Percentiles rank a stretch among this genome's conserved stretches.
Evolutionary conservation across 2,888 invertebrate species (phyloP).

Genomic region (Pyrrhia umbra): DNA sequence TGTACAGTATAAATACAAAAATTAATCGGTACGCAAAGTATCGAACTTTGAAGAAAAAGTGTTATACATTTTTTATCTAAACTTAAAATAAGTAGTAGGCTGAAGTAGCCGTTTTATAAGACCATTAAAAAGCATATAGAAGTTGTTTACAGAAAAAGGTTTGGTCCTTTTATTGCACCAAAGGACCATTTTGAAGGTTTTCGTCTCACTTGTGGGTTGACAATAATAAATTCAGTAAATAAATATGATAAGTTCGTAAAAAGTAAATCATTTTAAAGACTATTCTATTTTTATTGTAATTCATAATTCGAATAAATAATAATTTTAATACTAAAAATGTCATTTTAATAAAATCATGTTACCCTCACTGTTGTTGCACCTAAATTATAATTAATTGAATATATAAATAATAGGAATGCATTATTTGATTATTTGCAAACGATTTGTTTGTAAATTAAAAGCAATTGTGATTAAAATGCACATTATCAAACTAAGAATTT

Average conservation of each 20-base stretch:
- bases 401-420: conserved; percentile 57
- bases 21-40: no score
- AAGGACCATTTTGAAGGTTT: not conserved
- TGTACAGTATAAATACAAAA: no score
- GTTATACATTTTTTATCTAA: no score
- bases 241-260: conserved; percentile 46
- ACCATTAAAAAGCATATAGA: not conserved
- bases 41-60: no score
- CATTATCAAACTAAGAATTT: conserved; percentile 16
- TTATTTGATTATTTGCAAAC: conserved; percentile 34
- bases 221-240: conserved; percentile 37
- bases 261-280: conserved; percentile 48
- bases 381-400: conserved; percentile 46
- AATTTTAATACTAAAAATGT: conserved; percentile 51
- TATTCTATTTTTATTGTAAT: conserved; percentile 58
- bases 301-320: conserved; percentile 64
- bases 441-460: conserved; percentile 31
- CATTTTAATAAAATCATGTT: conserved; percentile 49
- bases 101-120: not conserved
- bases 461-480: conserved; percentile 35
- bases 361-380: conserved; percentile 61
- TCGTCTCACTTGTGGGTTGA: not conserved
- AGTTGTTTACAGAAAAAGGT: not conserved
- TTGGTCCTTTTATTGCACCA: not conserved
- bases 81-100: not conserved